These are phyloP conservation scores for Drosophila macrospina DNA, from an alignment of 2,888 invertebrate species.

Conservation along the genomic window DNA sequence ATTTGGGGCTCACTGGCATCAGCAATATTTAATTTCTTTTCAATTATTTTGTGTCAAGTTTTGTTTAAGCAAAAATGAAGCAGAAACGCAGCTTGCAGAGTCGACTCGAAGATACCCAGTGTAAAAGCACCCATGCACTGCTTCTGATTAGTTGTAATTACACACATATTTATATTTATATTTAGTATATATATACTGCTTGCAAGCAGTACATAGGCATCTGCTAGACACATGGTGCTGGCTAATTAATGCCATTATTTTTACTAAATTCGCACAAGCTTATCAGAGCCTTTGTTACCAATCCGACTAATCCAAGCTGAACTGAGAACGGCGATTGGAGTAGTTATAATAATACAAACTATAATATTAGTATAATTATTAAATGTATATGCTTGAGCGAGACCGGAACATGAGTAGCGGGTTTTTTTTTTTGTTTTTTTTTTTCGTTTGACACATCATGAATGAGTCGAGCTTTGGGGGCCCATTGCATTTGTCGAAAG, in stretches of 20 bases:
- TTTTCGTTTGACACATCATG: conserved; percentile 6
- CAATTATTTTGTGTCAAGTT: conserved; percentile 22
- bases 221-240: no score
- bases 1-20: not conserved
- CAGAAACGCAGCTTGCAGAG: not conserved
- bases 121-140: no score
- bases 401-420: conserved; percentile 29
- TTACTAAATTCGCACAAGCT: not conserved
- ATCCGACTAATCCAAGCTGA: conserved; percentile 67
- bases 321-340: conserved; percentile 13
- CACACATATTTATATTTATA: no score
- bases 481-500: conserved; percentile 32
- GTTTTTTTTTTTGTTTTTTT: conserved; percentile 13
- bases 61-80: conserved; percentile 6
- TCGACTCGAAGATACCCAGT: not conserved
- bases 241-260: not conserved
- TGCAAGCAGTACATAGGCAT: not conserved
- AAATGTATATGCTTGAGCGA: conserved; percentile 7
- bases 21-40: conserved; percentile 16
- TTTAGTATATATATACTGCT: not conserved
- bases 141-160: no score
- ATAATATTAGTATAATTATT: conserved; percentile 10
- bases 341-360: conserved; percentile 10
- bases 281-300: not conserved
- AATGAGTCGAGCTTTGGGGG: conserved; percentile 43